Percentiles rank a stretch among this genome's conserved stretches.
Conservation (phyloP, 2,888 invertebrate species). For the Papilio protenor region DNA sequence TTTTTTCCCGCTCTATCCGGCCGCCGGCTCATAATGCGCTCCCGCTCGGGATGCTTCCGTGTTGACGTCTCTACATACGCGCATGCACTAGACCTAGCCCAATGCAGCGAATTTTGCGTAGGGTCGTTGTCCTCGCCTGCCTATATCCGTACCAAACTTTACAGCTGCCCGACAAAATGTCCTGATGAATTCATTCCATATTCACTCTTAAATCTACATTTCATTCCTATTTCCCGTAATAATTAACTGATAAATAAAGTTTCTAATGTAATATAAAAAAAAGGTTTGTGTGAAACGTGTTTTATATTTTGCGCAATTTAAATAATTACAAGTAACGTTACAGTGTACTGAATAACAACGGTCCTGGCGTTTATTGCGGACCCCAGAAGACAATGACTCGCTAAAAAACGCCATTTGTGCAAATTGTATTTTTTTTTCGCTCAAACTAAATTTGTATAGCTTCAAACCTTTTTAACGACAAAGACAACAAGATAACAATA, state of each 20-base stretch:
- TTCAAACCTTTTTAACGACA: conserved; percentile 47
- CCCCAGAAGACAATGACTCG: conserved; percentile 53
- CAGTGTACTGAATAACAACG: conserved; percentile 29
- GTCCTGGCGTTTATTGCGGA: conserved; percentile 50
- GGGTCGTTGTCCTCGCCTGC: conserved; percentile 77
- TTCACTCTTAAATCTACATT: conserved; percentile 34
- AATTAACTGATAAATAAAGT: not conserved
- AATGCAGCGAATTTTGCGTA: conserved; percentile 85
- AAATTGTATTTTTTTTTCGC: conserved; percentile 65
- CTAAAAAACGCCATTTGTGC: conserved; percentile 75
- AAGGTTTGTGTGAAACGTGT: not conserved
- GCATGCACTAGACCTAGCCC: conserved; percentile 83
- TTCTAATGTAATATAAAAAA: not conserved
- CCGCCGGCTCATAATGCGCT: conserved; percentile 66
- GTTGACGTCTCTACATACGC: conserved; percentile 78
- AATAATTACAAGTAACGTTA: conserved; percentile 3
- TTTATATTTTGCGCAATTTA: conserved; percentile 18
- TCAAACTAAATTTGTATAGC: conserved; percentile 56
- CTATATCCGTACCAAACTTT: conserved; percentile 52
- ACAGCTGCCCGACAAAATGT: conserved; percentile 48
- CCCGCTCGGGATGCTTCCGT: conserved; percentile 75
- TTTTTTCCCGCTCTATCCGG: conserved; percentile 76
- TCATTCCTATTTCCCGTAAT: not conserved
- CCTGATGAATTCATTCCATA: conserved; percentile 61
- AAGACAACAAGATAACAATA: conserved; percentile 48